Evolutionary conservation across 2,888 invertebrate species (phyloP), one percentile per base, ranked within the genome.

Genomic region (Drosophila stalkeri): DNA sequence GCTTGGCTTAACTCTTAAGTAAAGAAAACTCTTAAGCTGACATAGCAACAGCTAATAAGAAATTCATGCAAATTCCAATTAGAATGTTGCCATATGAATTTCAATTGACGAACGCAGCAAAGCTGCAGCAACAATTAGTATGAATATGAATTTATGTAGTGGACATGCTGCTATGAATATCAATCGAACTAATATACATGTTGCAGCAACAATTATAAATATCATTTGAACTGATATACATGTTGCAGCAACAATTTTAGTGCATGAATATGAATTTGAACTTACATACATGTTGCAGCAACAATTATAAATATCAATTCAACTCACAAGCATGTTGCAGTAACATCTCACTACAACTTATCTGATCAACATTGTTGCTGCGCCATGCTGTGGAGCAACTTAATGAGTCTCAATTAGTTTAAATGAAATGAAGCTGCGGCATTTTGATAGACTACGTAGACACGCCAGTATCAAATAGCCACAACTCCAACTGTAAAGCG

Each of bases 361-460:
- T 47, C 37, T 49, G 18, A 63, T 68, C 82, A 84, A 72, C 67
- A 84, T 64, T 62, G 81, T 66, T 80, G 76, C 65, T 41, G 23
- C 20, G 35, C 11, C 11, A 1, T n/a, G 16, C 43, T 23, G 7
- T 8, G 23, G 3, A 11, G 33, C 74, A 37, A 46, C 52, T 71
- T 77, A 83, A 83, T 87, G 70, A 70, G 65, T 43, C 57, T 85
- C 79, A 89, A 87, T 89, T 89, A 84, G 88, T 72, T 86, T 68
- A 63, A 89, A 73, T 81, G 64, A 81, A 84, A 70, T 72, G 52
- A 70, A 87, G 65, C 64, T 70, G 72, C 44, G 51, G 60, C 63
- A 71, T 68, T 77, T 81, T 72, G 66, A 86, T 81, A 57, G 47
- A 72, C 66, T 52, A 23, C 51, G 47, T 55, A 71, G 57, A 67